Conservation (phyloP, 2,888 invertebrate species). For the Papilio gigon region DNA sequence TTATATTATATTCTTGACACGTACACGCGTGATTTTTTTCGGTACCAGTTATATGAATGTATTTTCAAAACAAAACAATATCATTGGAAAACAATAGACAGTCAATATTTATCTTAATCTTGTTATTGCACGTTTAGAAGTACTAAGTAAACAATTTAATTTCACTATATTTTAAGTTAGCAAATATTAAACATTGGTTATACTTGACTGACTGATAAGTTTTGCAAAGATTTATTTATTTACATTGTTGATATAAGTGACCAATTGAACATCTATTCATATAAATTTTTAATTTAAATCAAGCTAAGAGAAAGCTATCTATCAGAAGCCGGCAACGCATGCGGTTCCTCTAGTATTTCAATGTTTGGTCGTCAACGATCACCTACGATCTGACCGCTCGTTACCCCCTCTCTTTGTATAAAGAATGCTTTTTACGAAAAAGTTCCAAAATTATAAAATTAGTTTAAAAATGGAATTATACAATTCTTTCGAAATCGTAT, state of each 20-base stretch:
- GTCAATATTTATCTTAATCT: constrained; percentile 37
- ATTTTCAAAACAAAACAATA: background rate
- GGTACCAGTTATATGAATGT: background rate
- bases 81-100: background rate
- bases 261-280: background rate
- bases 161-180: constrained; percentile 14
- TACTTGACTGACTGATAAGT: background rate
- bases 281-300: background rate
- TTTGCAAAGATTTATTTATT: background rate
- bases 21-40: no score
- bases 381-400: no score
- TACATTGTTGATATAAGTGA: background rate
- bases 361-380: no score
- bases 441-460: no score
- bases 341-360: no score
- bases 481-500: no score
- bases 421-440: no score
- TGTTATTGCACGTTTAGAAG: constrained; percentile 7
- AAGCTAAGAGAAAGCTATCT: background rate
- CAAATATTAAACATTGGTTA: background rate
- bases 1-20: no score
- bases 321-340: no score
- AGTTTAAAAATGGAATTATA: no score
- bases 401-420: no score
- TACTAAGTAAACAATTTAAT: constrained; percentile 21